Base-by-base conservation (phyloP, 92 coral and sea anemone genomes). In the Siderastrea siderea region DNA sequence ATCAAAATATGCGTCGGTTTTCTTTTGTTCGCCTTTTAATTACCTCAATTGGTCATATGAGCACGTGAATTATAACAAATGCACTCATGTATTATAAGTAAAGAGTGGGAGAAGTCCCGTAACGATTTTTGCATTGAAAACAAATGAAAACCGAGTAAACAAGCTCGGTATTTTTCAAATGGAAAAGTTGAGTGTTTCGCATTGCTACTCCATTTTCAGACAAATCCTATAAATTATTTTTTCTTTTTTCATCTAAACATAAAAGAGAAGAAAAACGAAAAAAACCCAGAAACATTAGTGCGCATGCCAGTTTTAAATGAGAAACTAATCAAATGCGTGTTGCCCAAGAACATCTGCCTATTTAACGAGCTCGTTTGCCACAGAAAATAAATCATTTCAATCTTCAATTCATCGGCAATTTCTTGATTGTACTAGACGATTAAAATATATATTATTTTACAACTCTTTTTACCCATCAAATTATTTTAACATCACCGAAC, bases 311-410 rank as follows among this genome's bases (percentile, higher is more conserved):
- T 46, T 47, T 16, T 55, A 50, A 45, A 45, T 46, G 5, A 70
- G 53, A n/a, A 57, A 75, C 11, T 57, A 47, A 75, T 54, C 66
- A 75, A 57, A 75, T 43, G 49, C 7, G 12, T 38, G 47, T 3
- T 11, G 19, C 6, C 19, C 3, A 26, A 53, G 38, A 44, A 57
- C 51, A 75, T 54, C 51, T 55, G 65, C 48, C 15, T 44, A 4
- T 16, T 57, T 55, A 57, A 75, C 66, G 80, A 75, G 80, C 80
- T 75, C 26, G 66, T 75, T 75, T 13, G 66, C 52, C 17, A 44
- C 51, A 57, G 16, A 59, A 77, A 15, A 7, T 46, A 45, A 17
- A 60, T 60, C 16, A 78, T 62, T 14, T 46, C 3, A 69, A 9
- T 77, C 17, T 46, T 16, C 57, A 47, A 6, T 61, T 13, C 9